Conservation (phyloP, 2,888 invertebrate genomes). For the Idaea straminata region DNA sequence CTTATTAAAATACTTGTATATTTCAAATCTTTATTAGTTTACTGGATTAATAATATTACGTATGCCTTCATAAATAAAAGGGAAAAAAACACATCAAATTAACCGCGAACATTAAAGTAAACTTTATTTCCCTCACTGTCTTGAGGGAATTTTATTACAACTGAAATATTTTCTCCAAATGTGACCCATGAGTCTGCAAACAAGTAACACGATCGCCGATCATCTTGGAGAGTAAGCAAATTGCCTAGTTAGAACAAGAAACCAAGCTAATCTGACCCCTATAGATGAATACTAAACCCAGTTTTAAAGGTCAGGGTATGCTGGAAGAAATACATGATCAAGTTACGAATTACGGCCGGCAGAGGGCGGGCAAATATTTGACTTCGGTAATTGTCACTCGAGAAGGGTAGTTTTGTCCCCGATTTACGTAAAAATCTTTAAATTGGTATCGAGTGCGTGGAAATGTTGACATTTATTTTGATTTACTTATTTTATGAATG, state of each 20-base stretch:
- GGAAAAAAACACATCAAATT: neutral
- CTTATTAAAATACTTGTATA: neutral
- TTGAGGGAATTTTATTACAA: constrained; percentile 6
- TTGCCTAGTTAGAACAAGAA: constrained; percentile 41
- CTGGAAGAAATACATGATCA: constrained; percentile 41
- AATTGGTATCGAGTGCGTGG: neutral
- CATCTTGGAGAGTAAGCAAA: constrained; percentile 64
- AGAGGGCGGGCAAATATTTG: constrained; percentile 76
- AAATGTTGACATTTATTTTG: constrained; percentile 5
- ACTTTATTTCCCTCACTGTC: neutral
- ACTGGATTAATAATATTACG: no score
- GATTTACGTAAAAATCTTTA: constrained; percentile 11
- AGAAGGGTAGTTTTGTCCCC: constrained; percentile 45
- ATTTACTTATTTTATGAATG: constrained; percentile 1
- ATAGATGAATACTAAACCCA: constrained; percentile 30
- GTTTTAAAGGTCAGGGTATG: constrained; percentile 22
- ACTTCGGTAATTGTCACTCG: constrained; percentile 73
- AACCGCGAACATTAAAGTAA: neutral
- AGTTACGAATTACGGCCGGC: constrained; percentile 70
- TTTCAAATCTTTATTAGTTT: neutral
- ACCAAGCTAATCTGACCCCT: constrained; percentile 17
- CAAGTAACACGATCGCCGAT: constrained; percentile 65
- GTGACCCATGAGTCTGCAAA: constrained; percentile 69
- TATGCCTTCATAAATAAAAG: neutral
- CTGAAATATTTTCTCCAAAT: constrained; percentile 55